phyloP scores from a whole-genome alignment of 2,888 invertebrate genomes.

The Andrena haemorrhoa region DNA sequence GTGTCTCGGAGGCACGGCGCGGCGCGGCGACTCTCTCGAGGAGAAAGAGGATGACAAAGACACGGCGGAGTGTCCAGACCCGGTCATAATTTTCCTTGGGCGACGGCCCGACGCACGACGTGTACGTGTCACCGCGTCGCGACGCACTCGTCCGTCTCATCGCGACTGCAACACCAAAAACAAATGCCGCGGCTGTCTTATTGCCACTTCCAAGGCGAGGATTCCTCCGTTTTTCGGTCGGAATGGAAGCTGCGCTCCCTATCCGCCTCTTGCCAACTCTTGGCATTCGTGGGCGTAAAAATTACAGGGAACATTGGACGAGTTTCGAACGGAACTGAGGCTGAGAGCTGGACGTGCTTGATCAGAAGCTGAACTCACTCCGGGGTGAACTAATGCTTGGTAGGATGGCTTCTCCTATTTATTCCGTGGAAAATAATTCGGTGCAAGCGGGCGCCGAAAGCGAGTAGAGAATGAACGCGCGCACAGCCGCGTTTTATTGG shows the following conservation, averaged over 20 bases:
- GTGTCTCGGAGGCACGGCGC: background rate
- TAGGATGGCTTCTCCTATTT: conserved; percentile 24
- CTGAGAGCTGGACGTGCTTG: too few species aligned
- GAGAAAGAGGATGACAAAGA: conserved; percentile 39
- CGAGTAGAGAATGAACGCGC: conserved; percentile 36
- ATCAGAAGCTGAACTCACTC: too few species aligned
- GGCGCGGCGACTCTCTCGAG: background rate
- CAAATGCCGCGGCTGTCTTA: conserved; percentile 46
- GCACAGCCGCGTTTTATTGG: conserved; percentile 65
- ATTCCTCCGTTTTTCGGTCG: background rate
- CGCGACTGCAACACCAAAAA: conserved; percentile 62
- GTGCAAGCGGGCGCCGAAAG: conserved; percentile 42
- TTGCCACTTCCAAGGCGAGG: conserved; percentile 36
- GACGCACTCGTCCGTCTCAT: conserved; percentile 81
- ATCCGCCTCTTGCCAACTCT: background rate
- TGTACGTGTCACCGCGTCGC: conserved; percentile 82
- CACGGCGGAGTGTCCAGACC: conserved; percentile 72
- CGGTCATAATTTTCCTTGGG: conserved; percentile 82
- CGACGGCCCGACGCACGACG: conserved; percentile 79
- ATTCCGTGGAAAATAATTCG: conserved; percentile 56
- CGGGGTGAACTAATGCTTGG: background rate
- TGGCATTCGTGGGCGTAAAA: too few species aligned
- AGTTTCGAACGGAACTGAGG: too few species aligned
- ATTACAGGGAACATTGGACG: too few species aligned
- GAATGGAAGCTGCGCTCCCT: background rate